Evolutionary conservation across 2,113 vertebrate genomes (phyloP).

Genomic region (Leptobrachium ailaonicum): DNA sequence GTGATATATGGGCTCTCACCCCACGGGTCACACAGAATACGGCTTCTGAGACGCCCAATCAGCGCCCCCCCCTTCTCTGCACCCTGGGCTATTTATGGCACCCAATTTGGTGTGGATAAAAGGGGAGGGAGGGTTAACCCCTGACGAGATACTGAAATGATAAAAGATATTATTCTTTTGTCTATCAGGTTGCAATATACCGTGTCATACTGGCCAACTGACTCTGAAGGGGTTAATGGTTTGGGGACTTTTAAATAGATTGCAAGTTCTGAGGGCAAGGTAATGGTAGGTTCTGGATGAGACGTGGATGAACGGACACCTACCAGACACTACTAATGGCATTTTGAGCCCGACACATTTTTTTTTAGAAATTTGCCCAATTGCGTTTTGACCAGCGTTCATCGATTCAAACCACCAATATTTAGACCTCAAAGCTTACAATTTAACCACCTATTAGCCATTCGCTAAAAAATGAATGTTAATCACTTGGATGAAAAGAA

Average conservation of each 20-base stretch:
- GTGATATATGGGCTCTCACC: slow-evolving; percentile 95
- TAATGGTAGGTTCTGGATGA: too few species aligned
- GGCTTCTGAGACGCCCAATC: slow-evolving; percentile 76
- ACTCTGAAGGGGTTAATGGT: slow-evolving; percentile 2
- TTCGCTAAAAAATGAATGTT: too few species aligned
- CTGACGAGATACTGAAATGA: not conserved
- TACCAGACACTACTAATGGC: too few species aligned
- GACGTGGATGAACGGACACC: too few species aligned
- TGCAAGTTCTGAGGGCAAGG: not conserved
- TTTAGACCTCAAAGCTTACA: too few species aligned
- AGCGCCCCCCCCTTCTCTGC: slow-evolving; percentile 80
- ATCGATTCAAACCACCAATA: too few species aligned
- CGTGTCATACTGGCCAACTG: not conserved
- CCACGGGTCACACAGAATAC: slow-evolving; percentile 72
- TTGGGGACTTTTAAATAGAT: not conserved
- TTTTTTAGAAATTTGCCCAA: too few species aligned
- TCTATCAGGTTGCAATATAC: not conserved
- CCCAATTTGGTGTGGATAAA: slow-evolving; percentile 47
- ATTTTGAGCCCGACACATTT: too few species aligned
- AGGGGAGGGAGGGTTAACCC: slow-evolving; percentile 23
- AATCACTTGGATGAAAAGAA: too few species aligned
- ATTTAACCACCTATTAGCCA: too few species aligned
- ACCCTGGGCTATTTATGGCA: slow-evolving; percentile 48
- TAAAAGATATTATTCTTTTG: slow-evolving; percentile 23
- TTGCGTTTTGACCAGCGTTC: too few species aligned